Conservation (phyloP, 2,888 invertebrate species). For the Odontothrips loti region DNA sequence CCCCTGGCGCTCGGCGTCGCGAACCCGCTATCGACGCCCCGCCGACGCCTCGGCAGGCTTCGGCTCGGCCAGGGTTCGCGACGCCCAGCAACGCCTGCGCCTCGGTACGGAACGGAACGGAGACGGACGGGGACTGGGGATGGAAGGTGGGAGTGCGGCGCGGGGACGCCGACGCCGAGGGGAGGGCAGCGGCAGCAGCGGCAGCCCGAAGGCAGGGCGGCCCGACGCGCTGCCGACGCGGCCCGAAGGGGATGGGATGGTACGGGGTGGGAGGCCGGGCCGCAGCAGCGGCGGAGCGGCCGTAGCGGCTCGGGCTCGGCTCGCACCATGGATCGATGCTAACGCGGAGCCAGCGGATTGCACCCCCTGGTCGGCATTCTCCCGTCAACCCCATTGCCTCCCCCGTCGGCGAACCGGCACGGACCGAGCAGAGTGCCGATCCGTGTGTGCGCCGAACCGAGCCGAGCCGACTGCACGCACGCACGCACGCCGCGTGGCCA, state of each 20-base stretch:
- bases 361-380: neutral
- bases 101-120: neutral
- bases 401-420: neutral
- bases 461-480: neutral
- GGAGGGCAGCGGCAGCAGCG: neutral
- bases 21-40: slow-evolving; percentile 17
- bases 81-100: neutral
- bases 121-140: neutral
- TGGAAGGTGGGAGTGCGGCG: neutral
- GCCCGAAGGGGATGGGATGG: too few relatives aligned
- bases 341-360: neutral
- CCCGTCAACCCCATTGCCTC: too few relatives aligned
- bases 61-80: neutral
- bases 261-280: neutral
- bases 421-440: neutral
- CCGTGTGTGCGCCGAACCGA: neutral
- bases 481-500: neutral
- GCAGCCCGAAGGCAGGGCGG: neutral
- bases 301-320: too few relatives aligned
- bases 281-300: neutral
- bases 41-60: neutral
- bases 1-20: slow-evolving; percentile 10
- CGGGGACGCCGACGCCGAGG: neutral
- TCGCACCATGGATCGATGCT: too few relatives aligned
- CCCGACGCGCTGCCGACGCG: neutral